Evolutionary conservation across 2,888 invertebrate species (phyloP), one percentile per base, ranked within the genome.

Genomic region (Erebia ligea): DNA sequence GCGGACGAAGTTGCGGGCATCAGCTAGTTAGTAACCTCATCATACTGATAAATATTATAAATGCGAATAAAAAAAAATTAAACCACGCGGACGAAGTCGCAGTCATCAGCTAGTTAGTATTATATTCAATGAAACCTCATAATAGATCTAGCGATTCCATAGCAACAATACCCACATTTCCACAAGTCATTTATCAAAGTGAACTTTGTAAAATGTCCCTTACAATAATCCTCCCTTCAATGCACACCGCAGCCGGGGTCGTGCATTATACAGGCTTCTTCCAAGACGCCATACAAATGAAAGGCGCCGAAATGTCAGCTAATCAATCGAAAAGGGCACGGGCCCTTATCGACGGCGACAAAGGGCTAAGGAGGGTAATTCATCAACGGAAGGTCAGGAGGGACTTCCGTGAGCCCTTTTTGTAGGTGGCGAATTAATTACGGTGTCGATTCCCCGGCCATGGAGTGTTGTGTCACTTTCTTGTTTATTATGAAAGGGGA

Each of bases 321-420:
- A 91, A 91, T 92, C 91, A 91, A 92, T 91, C 85, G 88, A 74
- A 86, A 89, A 91, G 89, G 89, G 88, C 87, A 85, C 81, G 73
- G 75, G 77, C 79, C 79, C 77, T 77, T 79, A 77, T 78, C 77
- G 78, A 84, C 75, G 79, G 80, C 83, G 87, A 89, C 88, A 89
- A 88, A 89, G 85, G 86, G 83, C 82, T 79, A 75, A 76, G 75
- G 72, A 83, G 84, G 85, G 86, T 88, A 86, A 91, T 92, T 88
- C 90, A 87, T 90, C 90, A 90, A 81, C 78, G 81, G 86, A 88
- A 80, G 79, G 79, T 79, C 77, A 77, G 74, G 68, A 75, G 76
- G 76, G 73, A 75, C 75, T 74, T 74, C 74, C 75, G 71, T 57
- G 69, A 73, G 81, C 78, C 82, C 86, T 86, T 89, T 88, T 87